Percentiles rank a stretch among this genome's conserved stretches.
These are phyloP conservation scores for Amia ocellicauda DNA, from an alignment of 2,113 vertebrate genomes.

Conservation along the genomic window DNA sequence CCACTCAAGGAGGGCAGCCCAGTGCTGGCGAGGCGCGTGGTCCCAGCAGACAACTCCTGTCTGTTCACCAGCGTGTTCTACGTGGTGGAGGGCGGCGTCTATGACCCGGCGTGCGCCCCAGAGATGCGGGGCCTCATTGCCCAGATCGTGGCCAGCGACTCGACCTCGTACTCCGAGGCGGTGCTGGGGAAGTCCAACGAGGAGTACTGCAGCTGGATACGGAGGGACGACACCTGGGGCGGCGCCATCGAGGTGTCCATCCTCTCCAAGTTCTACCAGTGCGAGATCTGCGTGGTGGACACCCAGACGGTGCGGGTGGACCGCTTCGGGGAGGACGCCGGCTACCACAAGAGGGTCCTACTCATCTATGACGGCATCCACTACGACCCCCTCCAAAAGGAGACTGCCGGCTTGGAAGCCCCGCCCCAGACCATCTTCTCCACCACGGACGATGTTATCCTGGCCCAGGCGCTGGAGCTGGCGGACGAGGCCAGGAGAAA, in stretches of 20 bases:
- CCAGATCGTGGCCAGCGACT: conserved; percentile 87
- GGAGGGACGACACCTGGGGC: conserved; percentile 88
- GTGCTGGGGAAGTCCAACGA: conserved; percentile 89
- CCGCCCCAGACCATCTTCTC: conserved; percentile 93
- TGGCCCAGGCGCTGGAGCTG: conserved; percentile 88
- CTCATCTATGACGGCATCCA: conserved; percentile 97
- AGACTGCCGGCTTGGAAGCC: conserved; percentile 61
- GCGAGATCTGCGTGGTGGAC: conserved; percentile 96
- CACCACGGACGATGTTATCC: conserved; percentile 79
- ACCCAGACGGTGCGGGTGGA: conserved; percentile 93
- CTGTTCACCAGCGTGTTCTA: conserved; percentile 96
- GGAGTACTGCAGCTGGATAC: conserved; percentile 93
- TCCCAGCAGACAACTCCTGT: conserved; percentile 96
- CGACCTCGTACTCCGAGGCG: conserved; percentile 81
- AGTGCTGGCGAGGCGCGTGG: conserved; percentile 70
- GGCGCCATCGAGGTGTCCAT: conserved; percentile 97
- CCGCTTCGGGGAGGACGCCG: conserved; percentile 91
- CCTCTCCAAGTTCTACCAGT: conserved; percentile 92
- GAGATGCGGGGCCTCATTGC: conserved; percentile 93
- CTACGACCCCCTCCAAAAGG: conserved; percentile 88
- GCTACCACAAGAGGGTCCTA: conserved; percentile 84
- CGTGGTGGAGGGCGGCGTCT: conserved; percentile 88
- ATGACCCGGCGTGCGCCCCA: conserved; percentile 78
- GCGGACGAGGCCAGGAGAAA: conserved; percentile 88
- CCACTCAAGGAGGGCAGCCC: conserved; percentile 60